A percentile compares a stretch with the other conserved stretches of the same genome.
Conservation (phyloP, 2,888 invertebrate species). For the Drosophila mayaguana region DNA sequence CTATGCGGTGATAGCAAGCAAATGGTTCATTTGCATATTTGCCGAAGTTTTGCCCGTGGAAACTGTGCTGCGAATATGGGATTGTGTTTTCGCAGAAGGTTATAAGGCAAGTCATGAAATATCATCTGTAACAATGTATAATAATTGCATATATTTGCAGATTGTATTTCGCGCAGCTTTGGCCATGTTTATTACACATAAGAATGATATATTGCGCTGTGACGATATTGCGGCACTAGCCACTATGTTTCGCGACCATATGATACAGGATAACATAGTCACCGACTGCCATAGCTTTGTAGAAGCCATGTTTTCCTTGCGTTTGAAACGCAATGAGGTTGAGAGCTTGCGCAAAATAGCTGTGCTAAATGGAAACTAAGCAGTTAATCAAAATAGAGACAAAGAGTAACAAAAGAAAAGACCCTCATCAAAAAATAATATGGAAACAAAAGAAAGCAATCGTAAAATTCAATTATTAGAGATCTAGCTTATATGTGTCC, state of each 20-base stretch:
- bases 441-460: conserved; percentile 67
- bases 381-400: conserved; percentile 36
- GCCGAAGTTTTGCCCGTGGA: conserved; percentile 97
- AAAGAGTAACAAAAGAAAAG: conserved; percentile 18
- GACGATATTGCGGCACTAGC: conserved; percentile 93
- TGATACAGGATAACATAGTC: conserved; percentile 91
- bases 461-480: conserved; percentile 79
- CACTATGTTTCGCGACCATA: conserved; percentile 91
- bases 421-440: conserved; percentile 43
- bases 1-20: conserved; percentile 96
- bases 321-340: conserved; percentile 86
- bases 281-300: conserved; percentile 95
- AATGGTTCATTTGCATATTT: conserved; percentile 98
- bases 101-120: conserved; percentile 87
- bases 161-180: conserved; percentile 95
- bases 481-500: conserved; percentile 67
- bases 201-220: conserved; percentile 90
- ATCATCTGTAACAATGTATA: not conserved
- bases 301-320: conserved; percentile 93
- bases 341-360: conserved; percentile 82
- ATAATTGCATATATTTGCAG: conserved; percentile 56
- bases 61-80: conserved; percentile 97
- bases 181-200: conserved; percentile 91
- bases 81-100: conserved; percentile 97
- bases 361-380: conserved; percentile 72